These are phyloP conservation scores for Portevinia maculata DNA, from an alignment of 2,888 invertebrate species.

Conservation along the genomic window DNA sequence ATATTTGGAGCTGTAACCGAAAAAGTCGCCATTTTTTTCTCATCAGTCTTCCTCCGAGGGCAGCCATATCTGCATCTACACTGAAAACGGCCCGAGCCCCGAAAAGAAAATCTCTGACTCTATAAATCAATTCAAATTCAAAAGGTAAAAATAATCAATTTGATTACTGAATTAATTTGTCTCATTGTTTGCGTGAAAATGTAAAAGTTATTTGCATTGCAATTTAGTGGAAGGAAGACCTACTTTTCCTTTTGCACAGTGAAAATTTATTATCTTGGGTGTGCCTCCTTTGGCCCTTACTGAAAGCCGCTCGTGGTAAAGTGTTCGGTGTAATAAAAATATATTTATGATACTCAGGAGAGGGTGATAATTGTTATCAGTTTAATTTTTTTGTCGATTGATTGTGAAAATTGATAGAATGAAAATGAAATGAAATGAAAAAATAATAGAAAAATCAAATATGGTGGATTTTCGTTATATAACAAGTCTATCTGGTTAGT, in stretches of 20 bases:
- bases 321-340: slow-evolving; percentile 50
- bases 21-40: slow-evolving; percentile 72
- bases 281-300: slow-evolving; percentile 43
- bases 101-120: slow-evolving; percentile 18
- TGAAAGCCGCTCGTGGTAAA: slow-evolving; percentile 47
- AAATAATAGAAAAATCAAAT: slow-evolving; percentile 58
- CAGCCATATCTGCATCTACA: slow-evolving; percentile 56
- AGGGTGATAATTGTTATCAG: slow-evolving; percentile 66
- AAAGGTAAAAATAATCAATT: slow-evolving; percentile 62
- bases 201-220: slow-evolving; percentile 40
- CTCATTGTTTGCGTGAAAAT: slow-evolving; percentile 19
- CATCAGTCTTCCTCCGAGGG: slow-evolving; percentile 67
- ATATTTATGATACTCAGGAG: slow-evolving; percentile 51
- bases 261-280: slow-evolving; percentile 70
- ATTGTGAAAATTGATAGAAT: slow-evolving; percentile 46
- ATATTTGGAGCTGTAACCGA: slow-evolving; percentile 66
- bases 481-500: slow-evolving; percentile 55
- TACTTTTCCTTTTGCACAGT: slow-evolving; percentile 18
- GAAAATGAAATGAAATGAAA: slow-evolving; percentile 25
- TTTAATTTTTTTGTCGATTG: slow-evolving; percentile 27
- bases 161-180: slow-evolving; percentile 47
- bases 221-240: slow-evolving; percentile 22
- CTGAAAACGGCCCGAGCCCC: slow-evolving; percentile 20
- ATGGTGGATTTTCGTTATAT: slow-evolving; percentile 68
- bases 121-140: slow-evolving; percentile 40